Percentiles rank a stretch among this genome's conserved stretches.
phyloP scores from a whole-genome alignment of 2,113 vertebrate species.

The Oncorhynchus tshawytscha region DNA sequence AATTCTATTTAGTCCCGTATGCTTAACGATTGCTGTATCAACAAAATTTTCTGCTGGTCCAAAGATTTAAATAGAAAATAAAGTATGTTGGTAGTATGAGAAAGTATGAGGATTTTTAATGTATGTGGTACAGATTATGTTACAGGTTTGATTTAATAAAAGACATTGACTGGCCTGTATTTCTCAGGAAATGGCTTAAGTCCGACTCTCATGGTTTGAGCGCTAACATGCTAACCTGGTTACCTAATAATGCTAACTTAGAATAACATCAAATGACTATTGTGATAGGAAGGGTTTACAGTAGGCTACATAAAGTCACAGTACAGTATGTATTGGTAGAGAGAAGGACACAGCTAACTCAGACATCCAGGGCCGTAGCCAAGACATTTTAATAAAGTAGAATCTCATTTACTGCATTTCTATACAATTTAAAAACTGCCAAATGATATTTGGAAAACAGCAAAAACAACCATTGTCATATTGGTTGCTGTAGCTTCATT shows the following conservation, averaged over 20 bases:
- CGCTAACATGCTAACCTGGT: too few species aligned
- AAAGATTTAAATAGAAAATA: background rate
- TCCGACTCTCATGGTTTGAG: background rate
- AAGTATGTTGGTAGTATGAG: constrained; percentile 6
- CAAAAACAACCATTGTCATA: too few species aligned
- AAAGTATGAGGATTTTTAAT: background rate
- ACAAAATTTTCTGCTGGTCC: background rate
- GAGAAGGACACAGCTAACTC: constrained; percentile 13
- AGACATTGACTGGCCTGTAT: background rate
- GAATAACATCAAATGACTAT: background rate
- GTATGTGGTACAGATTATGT: background rate
- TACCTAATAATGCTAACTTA: background rate
- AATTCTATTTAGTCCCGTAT: constrained; percentile 6
- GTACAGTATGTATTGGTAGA: background rate
- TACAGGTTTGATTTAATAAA: background rate
- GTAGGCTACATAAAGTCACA: background rate
- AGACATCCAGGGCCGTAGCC: constrained; percentile 32
- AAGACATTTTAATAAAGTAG: too few species aligned
- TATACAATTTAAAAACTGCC: too few species aligned
- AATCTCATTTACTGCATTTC: too few species aligned
- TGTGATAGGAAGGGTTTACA: background rate
- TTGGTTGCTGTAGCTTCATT: too few species aligned
- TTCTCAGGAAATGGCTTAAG: background rate
- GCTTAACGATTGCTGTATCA: background rate
- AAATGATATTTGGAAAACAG: too few species aligned